Percentiles rank a stretch among this genome's conserved stretches.
These are phyloP conservation scores for Mobula hypostoma DNA, from an alignment of 2,113 vertebrate genomes.

Conservation along the genomic window DNA sequence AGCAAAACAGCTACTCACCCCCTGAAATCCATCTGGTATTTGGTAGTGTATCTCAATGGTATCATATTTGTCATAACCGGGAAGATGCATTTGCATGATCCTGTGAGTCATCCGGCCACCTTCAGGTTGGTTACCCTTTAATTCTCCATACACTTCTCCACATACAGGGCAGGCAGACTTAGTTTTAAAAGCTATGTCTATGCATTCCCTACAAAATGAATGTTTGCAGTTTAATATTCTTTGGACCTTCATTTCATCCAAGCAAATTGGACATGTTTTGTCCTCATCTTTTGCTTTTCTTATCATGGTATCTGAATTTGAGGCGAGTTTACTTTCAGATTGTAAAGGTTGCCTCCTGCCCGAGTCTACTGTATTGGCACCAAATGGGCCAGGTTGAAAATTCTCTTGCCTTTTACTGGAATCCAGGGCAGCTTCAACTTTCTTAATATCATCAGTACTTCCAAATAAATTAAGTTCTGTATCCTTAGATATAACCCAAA, in stretches of 20 bases:
- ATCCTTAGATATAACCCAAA: constrained; percentile 40
- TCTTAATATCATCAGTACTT: constrained; percentile 43
- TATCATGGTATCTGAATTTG: background rate
- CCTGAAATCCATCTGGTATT: constrained; percentile 54
- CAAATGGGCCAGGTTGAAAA: background rate
- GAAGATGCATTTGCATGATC: constrained; percentile 6
- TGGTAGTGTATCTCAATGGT: constrained; percentile 52
- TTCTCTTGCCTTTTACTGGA: background rate
- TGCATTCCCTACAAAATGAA: constrained; percentile 54
- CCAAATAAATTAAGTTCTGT: constrained; percentile 40
- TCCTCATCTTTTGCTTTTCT: constrained; percentile 38
- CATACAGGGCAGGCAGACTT: constrained; percentile 60
- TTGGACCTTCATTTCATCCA: constrained; percentile 48
- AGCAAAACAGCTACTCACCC: constrained; percentile 46
- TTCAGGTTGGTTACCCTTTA: constrained; percentile 56
- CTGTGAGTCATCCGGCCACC: constrained; percentile 47
- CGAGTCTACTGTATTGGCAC: background rate
- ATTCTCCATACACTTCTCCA: constrained; percentile 51
- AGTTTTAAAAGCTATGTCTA: constrained; percentile 50
- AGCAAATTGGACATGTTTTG: constrained; percentile 55
- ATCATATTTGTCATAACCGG: constrained; percentile 50
- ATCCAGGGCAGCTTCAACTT: constrained; percentile 36
- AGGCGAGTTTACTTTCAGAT: background rate
- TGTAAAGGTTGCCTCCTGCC: background rate
- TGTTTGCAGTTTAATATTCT: constrained; percentile 54